Evolutionary conservation across 1,140 invertebrate species (phyloP).

Genomic region (Bombyx mori): DNA sequence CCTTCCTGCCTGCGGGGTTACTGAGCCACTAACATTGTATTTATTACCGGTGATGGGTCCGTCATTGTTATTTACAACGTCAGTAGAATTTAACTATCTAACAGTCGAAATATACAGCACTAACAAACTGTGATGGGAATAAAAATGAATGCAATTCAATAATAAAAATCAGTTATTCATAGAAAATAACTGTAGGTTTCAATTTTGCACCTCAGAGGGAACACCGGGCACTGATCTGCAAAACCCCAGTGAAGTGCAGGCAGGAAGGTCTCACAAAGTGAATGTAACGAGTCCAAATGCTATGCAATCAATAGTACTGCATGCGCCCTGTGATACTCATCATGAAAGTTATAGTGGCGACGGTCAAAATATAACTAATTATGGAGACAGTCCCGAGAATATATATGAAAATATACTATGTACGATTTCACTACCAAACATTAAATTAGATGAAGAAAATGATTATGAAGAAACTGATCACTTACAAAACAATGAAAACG

Average conservation of each 20-base stretch:
- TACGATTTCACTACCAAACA: slow-evolving; percentile 22
- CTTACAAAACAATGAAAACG: background rate
- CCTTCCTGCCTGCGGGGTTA: slow-evolving; percentile 72
- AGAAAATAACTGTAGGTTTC: slow-evolving; percentile 47
- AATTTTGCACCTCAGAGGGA: slow-evolving; percentile 69
- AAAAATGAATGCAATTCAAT: too few relatives aligned
- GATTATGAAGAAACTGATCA: slow-evolving; percentile 8
- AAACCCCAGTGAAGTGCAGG: slow-evolving; percentile 62
- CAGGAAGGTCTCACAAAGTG: slow-evolving; percentile 64
- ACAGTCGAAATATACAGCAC: slow-evolving; percentile 25
- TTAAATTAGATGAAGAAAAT: slow-evolving; percentile 12
- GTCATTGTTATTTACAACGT: slow-evolving; percentile 21
- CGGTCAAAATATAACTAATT: slow-evolving; percentile 9
- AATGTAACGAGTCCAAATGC: slow-evolving; percentile 49
- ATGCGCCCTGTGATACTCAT: slow-evolving; percentile 35
- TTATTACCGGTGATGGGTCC: slow-evolving; percentile 53
- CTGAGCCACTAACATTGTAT: slow-evolving; percentile 55
- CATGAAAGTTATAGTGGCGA: slow-evolving; percentile 13
- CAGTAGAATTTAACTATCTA: slow-evolving; percentile 40
- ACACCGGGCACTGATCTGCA: slow-evolving; percentile 65
- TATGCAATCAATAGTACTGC: slow-evolving; percentile 47
- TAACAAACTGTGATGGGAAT: slow-evolving; percentile 23
- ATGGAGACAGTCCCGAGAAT: slow-evolving; percentile 19
- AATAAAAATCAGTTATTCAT: too few relatives aligned
- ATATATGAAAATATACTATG: slow-evolving; percentile 52